These are phyloP conservation scores for Squalus acanthias DNA, from an alignment of 2,797 vertebrate species.

Conservation along the genomic window DNA sequence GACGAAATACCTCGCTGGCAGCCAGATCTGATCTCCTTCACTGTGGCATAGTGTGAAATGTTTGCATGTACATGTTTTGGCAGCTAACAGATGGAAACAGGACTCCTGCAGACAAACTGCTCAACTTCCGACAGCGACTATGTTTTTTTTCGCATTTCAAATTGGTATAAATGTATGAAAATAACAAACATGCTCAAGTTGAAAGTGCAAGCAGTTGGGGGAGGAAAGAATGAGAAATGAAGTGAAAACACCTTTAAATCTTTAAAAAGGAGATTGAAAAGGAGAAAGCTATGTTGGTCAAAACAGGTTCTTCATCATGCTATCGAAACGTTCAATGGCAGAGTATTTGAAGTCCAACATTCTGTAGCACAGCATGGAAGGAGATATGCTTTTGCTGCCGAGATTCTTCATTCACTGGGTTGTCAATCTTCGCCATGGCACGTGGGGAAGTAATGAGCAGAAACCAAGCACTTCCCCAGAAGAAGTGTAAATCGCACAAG, in stretches of 20 bases:
- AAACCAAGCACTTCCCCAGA: background rate
- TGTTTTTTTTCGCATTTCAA: background rate
- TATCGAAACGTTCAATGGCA: background rate
- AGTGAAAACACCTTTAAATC: background rate
- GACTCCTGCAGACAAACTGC: slow-evolving; percentile 11
- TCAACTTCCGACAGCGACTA: background rate
- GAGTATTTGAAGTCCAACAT: background rate
- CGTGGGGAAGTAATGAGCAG: background rate
- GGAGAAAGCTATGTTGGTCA: background rate
- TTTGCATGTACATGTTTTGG: slow-evolving; percentile 22
- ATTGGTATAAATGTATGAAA: background rate
- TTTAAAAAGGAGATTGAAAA: background rate
- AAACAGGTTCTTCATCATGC: background rate
- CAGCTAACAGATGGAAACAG: slow-evolving; percentile 27
- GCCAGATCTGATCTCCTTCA: background rate
- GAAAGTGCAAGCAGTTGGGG: background rate
- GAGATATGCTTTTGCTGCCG: background rate
- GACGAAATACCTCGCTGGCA: background rate
- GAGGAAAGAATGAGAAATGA: background rate
- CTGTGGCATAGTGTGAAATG: background rate
- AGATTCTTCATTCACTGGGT: background rate
- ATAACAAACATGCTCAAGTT: background rate
- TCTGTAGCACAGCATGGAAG: background rate
- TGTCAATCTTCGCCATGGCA: background rate
- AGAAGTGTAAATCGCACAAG: background rate